Evolutionary conservation across 2,888 invertebrate species (phyloP), one percentile per base, ranked within the genome.

Genomic region (Eupithecia exiguata): DNA sequence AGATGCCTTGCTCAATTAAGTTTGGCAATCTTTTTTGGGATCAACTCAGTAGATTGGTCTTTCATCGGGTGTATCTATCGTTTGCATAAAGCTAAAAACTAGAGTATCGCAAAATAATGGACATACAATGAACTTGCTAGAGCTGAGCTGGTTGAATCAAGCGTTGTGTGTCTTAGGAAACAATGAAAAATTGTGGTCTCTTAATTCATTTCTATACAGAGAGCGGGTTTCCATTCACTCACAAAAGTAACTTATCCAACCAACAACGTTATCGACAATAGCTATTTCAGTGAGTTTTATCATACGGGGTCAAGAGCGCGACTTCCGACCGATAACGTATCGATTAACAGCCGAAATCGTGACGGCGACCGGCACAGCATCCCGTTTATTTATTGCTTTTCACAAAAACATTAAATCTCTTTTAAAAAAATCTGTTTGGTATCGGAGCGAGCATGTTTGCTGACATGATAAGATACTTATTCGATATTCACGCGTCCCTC

Each of bases 241-340:
- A 63, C 35, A 65, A 72, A 40, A 35, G 62, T 36, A 25, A 61
- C 53, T 63, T 70, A 69, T 62, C 72, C 72, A 75, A 40, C 66
- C 36, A 43, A 70, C 70, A 71, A 67, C 82, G 83, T 88, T 88
- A 87, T 85, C 88, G 74, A 78, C 71, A 65, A 82, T 76, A 84
- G 84, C 81, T 91, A 90, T 90, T 90, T 88, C 80, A 81, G 86
- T 88, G 83, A 84, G 77, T 80, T 80, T 89, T 92, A 92, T 92
- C 93, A 86, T 80, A 81, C 78, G 88, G 86, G 93, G 93, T 93
- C 93, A 94, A 93, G 93, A 94, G 91, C 93, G 88, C 88, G 90
- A 89, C 90, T 92, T 94, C 93, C 94, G 91, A 87, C 84, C 83
- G 92, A 92, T 92, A 91, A 85, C 82, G 69, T 38, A 25, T 72